Evolutionary conservation across 2,888 invertebrate species (phyloP), one percentile per base, ranked within the genome.

Genomic region (Meganola albula): DNA sequence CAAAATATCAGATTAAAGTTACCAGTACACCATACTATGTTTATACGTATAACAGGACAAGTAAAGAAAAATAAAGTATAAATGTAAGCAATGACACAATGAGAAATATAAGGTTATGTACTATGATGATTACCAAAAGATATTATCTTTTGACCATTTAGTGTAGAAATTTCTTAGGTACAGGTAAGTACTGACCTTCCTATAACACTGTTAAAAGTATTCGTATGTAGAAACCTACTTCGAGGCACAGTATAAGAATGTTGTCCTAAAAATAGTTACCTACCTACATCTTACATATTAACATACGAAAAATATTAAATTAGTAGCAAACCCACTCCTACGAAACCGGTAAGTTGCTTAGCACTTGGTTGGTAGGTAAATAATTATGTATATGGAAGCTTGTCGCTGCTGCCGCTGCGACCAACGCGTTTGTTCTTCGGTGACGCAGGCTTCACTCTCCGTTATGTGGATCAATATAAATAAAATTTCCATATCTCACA

Each of bases 351-450:
- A 82, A 71, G 52, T 46, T 69, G 68, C 71, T 72, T 73, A 74
- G 67, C 72, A 65, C 64, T 65, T 66, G 66, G 61, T 72, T 68
- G 68, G 61, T 72, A 68, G 68, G 74, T 83, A 74, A 80, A 83
- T n/a, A n/a, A n/a, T n/a, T n/a, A n/a, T n/a, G n/a, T n/a, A n/a
- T 83, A 84, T 82, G 83, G 82, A 76, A 82, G 77, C 76, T 79
- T 80, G 84, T 70, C 63, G 56, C 6, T 10, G 31, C 13, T 30
- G 35, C 30, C 24, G 14, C 12, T 22, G 34, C 24, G 10, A 10
- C 9, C 12, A 27, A 25, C 33, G 31, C 12, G 25, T 12, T 24
- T 16, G 40, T 34, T 28, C 20, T 24, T 27, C 13, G 34, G 34
- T 49, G 51, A 53, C 44, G 44, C 43, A 31, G 28, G 25, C 18